Percentiles rank a stretch among this genome's conserved stretches.
Evolutionary conservation across 2,888 invertebrate genomes (phyloP).

Genomic region (Auanema freiburgensis): DNA sequence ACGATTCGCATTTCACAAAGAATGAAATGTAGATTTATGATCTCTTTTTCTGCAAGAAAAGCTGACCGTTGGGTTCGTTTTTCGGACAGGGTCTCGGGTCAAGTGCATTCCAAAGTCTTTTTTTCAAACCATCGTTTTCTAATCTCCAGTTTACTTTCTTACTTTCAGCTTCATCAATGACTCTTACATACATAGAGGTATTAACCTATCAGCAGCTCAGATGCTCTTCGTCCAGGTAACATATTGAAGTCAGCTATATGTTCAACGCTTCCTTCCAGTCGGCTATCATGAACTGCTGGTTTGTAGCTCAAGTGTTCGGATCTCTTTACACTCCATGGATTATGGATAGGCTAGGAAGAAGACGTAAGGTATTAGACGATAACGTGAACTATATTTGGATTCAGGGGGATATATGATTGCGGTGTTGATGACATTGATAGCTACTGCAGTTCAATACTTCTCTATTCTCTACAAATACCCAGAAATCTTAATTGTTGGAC

Average conservation of each 20-base stretch:
- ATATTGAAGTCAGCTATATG: not conserved
- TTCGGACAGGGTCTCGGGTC: too few species aligned
- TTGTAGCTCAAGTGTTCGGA: constrained; percentile 55
- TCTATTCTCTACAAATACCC: constrained; percentile 39
- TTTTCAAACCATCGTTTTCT: too few species aligned
- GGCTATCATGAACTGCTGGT: constrained; percentile 55
- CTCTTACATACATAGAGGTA: constrained; percentile 37
- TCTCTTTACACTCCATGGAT: constrained; percentile 55
- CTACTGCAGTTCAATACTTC: constrained; percentile 42
- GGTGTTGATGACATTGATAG: constrained; percentile 31
- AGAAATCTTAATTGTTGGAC: constrained; percentile 49
- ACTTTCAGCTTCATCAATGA: constrained; percentile 43
- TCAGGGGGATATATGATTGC: constrained; percentile 55
- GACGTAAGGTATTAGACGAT: too few species aligned
- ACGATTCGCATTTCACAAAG: not conserved
- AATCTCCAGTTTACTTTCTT: too few species aligned
- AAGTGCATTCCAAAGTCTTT: too few species aligned
- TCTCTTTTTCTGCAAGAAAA: not conserved
- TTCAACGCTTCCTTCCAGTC: constrained; percentile 28
- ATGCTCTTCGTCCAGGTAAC: constrained; percentile 35
- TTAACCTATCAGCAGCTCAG: constrained; percentile 29
- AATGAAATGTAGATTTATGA: not conserved
- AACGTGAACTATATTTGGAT: too few species aligned
- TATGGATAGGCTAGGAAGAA: constrained; percentile 55
- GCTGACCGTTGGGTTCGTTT: too few species aligned